phyloP scores from a whole-genome alignment of 2,797 vertebrate species.

The Semotilus atromaculatus region DNA sequence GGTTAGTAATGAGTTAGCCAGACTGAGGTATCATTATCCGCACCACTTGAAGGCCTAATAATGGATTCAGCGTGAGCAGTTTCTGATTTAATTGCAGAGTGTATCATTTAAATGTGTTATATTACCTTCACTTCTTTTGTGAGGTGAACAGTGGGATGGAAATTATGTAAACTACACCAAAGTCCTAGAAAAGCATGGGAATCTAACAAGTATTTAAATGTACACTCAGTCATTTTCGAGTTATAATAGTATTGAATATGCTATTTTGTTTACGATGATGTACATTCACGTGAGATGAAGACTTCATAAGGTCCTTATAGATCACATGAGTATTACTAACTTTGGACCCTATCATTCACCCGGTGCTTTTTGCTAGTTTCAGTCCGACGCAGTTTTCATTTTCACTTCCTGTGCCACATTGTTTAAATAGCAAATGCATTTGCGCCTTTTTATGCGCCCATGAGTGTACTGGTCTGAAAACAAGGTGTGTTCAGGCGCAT shows the following conservation, averaged over 20 bases:
- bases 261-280: not conserved
- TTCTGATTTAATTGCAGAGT: slow-evolving; percentile 42
- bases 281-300: not conserved
- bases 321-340: not conserved
- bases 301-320: not conserved
- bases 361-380: too few relatives aligned
- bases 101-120: slow-evolving; percentile 24
- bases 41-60: slow-evolving; percentile 22
- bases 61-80: slow-evolving; percentile 23
- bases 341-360: too few relatives aligned
- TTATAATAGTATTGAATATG: not conserved
- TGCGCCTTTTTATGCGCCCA: too few relatives aligned
- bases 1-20: slow-evolving; percentile 28
- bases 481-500: too few relatives aligned
- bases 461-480: too few relatives aligned
- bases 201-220: not conserved
- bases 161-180: slow-evolving; percentile 26
- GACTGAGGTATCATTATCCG: slow-evolving; percentile 31
- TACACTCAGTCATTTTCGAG: not conserved
- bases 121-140: slow-evolving; percentile 30
- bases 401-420: too few relatives aligned
- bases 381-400: too few relatives aligned
- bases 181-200: not conserved
- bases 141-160: not conserved
- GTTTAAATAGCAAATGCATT: too few relatives aligned